Conservation (phyloP, 2,797 vertebrate species). For the Rhynchotus rufescens region DNA sequence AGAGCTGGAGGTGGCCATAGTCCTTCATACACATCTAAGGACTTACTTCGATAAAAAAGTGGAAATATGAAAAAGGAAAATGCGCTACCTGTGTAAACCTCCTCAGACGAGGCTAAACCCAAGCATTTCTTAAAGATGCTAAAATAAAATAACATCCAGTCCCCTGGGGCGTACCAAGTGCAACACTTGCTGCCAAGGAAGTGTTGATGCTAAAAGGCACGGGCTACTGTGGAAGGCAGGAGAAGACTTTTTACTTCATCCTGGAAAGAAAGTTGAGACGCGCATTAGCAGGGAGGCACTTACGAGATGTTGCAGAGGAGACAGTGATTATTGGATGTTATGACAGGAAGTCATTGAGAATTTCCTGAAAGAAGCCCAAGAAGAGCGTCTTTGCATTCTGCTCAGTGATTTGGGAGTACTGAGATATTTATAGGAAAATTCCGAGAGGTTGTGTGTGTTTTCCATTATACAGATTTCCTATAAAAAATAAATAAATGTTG, state of each 20-base stretch:
- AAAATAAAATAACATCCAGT: not conserved
- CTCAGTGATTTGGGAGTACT: slow-evolving; percentile 29
- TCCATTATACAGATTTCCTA: slow-evolving; percentile 32
- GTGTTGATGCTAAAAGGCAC: not conserved
- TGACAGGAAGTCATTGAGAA: slow-evolving; percentile 45
- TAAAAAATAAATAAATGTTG: slow-evolving; percentile 46
- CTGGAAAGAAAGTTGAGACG: not conserved
- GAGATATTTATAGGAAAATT: slow-evolving; percentile 64
- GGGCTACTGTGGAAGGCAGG: not conserved
- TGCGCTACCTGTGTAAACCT: not conserved
- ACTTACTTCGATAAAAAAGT: not conserved
- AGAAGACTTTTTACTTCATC: not conserved
- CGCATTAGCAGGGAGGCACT: not conserved
- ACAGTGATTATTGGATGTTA: slow-evolving; percentile 3
- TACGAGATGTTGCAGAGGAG: not conserved
- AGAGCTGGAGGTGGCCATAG: not conserved
- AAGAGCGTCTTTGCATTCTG: not conserved
- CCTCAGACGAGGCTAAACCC: not conserved
- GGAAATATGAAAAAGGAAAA: not conserved
- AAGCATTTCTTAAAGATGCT: not conserved
- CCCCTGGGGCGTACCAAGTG: not conserved
- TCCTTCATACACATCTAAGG: not conserved
- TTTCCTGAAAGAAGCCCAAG: slow-evolving; percentile 47
- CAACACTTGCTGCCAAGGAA: not conserved
- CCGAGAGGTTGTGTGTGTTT: not conserved